Evolutionary conservation across 1,140 invertebrate species (phyloP), one percentile per base, ranked within the genome.

Genomic region (Trichonephila clavata): DNA sequence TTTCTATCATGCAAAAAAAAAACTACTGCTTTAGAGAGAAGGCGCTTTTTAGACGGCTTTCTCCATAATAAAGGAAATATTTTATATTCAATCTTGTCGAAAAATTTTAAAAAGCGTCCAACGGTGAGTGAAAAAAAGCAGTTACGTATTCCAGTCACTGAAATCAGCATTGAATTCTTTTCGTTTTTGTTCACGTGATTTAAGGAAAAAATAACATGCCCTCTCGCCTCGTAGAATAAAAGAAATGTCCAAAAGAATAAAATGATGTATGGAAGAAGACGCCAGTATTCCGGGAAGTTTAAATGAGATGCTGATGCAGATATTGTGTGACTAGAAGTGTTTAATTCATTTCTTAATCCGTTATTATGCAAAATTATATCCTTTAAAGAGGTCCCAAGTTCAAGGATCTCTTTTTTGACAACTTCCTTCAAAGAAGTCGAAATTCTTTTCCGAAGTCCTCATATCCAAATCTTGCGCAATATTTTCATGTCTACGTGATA

Each of bases 301-400:
- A 14, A 71, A 71, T 71, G 10, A 32, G 10, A 71, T 32, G 68
- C 13, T 32, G 27, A 71, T 32, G 4, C 21, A 16, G 16, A 2
- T n/a, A 14, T 57, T 27, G 7, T 21, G 43, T 83, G 2, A 10
- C 16, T 20, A 14, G 39, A 7, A 7, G 43, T n/a, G 14, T 24
- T 83, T 83, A 50, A 24, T 83, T 83, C 39, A n/a, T 24, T 83
- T 50, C n/a, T 57, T 83, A 83, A 24, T 83, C 20, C 50, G 21
- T 83, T 20, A 43, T 83, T 50, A 83, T 24, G 21, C 80, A 50
- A 50, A 2, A n/a, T 18, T 20, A 50, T n/a, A n/a, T 24, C 43
- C 39, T 20, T n/a, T 10, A 65, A 65, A n/a, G n/a, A 50, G 80
- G 50, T 83, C 39, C 20, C 50, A 50, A 83, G 50, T n/a, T 50